A percentile compares a stretch with the other conserved stretches of the same genome.
These are phyloP conservation scores for Ceyx erithaca DNA, from an alignment of 2,797 vertebrate species.

Conservation along the genomic window DNA sequence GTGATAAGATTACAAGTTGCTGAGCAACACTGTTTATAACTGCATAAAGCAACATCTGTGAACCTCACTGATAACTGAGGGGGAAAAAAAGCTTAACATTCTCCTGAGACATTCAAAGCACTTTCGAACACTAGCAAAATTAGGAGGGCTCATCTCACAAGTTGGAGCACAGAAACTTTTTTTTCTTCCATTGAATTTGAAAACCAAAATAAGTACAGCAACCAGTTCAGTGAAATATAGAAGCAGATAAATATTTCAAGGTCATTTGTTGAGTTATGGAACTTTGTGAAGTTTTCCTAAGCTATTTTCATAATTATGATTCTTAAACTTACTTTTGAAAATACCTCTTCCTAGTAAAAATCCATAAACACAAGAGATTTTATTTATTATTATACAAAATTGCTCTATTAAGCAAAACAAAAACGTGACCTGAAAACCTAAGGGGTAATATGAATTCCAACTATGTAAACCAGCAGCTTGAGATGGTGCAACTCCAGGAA, in stretches of 20 bases:
- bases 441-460: neutral
- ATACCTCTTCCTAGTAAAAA: neutral
- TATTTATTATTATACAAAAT: neutral
- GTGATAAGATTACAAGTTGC: conserved; percentile 1
- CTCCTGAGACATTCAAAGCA: neutral
- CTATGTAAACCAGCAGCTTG: neutral
- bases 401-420: neutral
- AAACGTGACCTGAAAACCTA: neutral
- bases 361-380: no score
- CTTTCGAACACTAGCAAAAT: neutral
- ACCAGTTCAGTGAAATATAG: neutral
- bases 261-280: accelerated
- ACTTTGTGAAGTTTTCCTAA: neutral
- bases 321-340: neutral
- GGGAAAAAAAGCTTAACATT: accelerated
- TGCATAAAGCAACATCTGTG: conserved; percentile 1
- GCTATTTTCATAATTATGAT: neutral
- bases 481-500: neutral
- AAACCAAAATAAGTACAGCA: neutral
- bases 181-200: neutral
- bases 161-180: neutral
- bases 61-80: neutral
- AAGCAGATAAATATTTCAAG: neutral
- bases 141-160: neutral
- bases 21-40: neutral